Evolutionary conservation across 2,888 invertebrate species (phyloP).

Genomic region (Tetragonula carbonaria): DNA sequence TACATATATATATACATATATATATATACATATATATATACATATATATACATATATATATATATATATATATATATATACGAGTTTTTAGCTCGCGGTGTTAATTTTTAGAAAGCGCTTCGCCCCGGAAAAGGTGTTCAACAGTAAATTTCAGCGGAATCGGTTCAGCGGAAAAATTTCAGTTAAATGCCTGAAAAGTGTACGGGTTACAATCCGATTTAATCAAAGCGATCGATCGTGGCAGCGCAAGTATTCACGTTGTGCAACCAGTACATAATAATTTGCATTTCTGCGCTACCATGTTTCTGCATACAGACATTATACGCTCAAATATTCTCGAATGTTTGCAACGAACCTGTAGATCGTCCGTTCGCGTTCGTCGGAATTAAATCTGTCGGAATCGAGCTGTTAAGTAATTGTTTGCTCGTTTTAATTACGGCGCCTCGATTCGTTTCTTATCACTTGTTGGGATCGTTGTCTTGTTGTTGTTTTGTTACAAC

Average conservation of each 20-base stretch:
- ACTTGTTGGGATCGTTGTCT: not conserved
- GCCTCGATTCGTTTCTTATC: not conserved
- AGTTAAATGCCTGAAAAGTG: not conserved
- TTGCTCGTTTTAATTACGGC: not conserved
- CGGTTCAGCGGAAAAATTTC: no score
- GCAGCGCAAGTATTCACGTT: slow-evolving; percentile 15
- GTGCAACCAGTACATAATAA: not conserved
- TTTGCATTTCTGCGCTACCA: slow-evolving; percentile 15
- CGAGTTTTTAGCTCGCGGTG: not conserved
- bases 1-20: no score
- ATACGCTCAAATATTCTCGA: slow-evolving; percentile 2
- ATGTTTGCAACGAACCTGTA: slow-evolving; percentile 6
- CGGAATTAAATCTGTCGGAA: not conserved
- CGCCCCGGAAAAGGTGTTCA: not conserved
- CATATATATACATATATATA: no score
- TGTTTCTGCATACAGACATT: slow-evolving; percentile 6
- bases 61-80: no score
- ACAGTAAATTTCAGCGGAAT: not conserved
- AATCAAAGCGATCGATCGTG: slow-evolving; percentile 10
- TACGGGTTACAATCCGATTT: not conserved
- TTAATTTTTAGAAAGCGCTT: not conserved
- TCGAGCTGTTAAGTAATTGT: not conserved
- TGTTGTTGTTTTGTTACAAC: no score
- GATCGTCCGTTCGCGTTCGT: slow-evolving; percentile 13
- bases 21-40: no score